Percentiles rank a stretch among this genome's conserved stretches.
Evolutionary conservation across 2,113 vertebrate species (phyloP).

Genomic region (Gila orcuttii): DNA sequence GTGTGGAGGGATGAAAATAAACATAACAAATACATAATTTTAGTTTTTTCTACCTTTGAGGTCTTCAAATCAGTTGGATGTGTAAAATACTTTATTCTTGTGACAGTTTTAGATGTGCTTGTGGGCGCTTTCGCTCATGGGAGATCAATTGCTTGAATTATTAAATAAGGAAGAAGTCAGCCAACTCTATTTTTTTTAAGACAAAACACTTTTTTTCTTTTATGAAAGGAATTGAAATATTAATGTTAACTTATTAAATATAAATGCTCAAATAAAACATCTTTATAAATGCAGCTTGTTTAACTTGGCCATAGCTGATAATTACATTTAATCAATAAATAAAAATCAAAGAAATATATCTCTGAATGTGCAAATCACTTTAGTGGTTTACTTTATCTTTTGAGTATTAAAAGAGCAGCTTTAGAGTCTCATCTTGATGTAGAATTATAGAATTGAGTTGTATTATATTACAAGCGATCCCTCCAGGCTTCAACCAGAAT

Average conservation of each 20-base stretch:
- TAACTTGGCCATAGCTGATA: slow-evolving; percentile 9
- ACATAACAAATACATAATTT: slow-evolving; percentile 24
- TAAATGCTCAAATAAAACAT: slow-evolving; percentile 38
- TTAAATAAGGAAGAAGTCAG: slow-evolving; percentile 48
- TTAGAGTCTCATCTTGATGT: slow-evolving; percentile 4
- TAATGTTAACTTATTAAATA: slow-evolving; percentile 55
- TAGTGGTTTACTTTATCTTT: background rate
- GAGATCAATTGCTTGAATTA: slow-evolving; percentile 55
- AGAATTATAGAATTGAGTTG: background rate
- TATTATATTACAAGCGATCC: background rate
- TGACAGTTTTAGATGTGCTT: slow-evolving; percentile 11
- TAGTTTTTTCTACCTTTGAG: background rate
- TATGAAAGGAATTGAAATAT: slow-evolving; percentile 54
- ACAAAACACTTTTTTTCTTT: slow-evolving; percentile 44
- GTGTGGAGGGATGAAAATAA: background rate
- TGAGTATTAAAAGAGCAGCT: background rate
- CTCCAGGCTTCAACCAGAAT: slow-evolving; percentile 4
- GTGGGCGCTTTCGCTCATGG: background rate
- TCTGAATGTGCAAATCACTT: background rate
- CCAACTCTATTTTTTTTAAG: slow-evolving; percentile 22
- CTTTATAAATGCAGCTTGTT: slow-evolving; percentile 32
- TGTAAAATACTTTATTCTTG: background rate
- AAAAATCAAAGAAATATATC: background rate
- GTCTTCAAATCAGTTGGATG: background rate
- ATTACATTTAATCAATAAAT: slow-evolving; percentile 4